A percentile compares a stretch with the other conserved stretches of the same genome.
phyloP scores from a whole-genome alignment of 2,797 vertebrate genomes.

The Pangasius sanitwongsei region DNA sequence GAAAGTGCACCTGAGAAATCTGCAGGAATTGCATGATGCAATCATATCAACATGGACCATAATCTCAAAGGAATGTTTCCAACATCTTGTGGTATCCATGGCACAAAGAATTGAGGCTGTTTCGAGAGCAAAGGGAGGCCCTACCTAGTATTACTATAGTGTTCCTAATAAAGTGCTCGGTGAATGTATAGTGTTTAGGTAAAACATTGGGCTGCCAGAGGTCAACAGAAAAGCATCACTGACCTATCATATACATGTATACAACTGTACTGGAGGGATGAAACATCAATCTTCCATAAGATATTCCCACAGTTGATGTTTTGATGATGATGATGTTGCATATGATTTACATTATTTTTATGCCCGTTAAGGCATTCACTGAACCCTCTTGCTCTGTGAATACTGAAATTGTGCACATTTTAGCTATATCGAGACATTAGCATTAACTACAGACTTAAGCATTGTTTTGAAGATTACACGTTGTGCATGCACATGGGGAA shows the following conservation, averaged over 20 bases:
- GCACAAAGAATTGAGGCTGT: not conserved
- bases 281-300: not conserved
- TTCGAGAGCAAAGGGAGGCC: not conserved
- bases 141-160: not conserved
- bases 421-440: not conserved
- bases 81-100: not conserved
- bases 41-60: not conserved
- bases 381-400: not conserved
- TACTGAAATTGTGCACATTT: not conserved
- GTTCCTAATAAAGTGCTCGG: not conserved
- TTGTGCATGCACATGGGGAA: not conserved
- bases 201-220: not conserved
- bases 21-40: not conserved
- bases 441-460: not conserved
- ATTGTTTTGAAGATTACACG: not conserved
- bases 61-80: not conserved
- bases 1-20: not conserved
- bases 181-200: not conserved
- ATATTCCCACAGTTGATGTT: not conserved
- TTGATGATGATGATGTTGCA: not conserved
- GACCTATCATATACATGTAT: not conserved
- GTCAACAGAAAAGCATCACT: not conserved
- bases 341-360: conserved; percentile 13
- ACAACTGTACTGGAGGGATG: not conserved
- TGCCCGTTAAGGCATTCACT: no score